Evolutionary conservation across 2,113 vertebrate species (phyloP).

Genomic region (Datnioides undecimradiatus): DNA sequence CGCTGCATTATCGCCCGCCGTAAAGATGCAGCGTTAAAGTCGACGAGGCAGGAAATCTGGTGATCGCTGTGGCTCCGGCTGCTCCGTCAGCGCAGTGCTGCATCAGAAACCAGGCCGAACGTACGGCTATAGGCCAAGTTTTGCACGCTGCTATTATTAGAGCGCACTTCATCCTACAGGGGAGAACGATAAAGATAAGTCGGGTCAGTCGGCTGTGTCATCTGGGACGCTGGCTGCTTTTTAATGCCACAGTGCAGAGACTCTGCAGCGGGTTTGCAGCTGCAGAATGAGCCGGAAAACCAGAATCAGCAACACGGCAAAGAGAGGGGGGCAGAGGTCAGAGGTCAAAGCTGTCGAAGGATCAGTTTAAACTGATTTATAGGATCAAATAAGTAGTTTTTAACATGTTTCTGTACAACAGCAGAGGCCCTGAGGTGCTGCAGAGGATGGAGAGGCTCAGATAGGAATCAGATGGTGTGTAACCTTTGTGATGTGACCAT

Average conservation of each 20-base stretch:
- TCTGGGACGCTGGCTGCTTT: conserved; percentile 43
- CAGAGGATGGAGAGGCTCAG: background rate
- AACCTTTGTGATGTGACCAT: no score
- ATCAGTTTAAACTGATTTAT: background rate
- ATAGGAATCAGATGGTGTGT: background rate
- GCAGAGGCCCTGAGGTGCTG: background rate
- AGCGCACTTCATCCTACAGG: conserved; percentile 52
- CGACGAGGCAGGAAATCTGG: background rate
- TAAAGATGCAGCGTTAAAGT: conserved; percentile 4
- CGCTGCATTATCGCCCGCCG: background rate
- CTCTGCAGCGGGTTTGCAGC: background rate
- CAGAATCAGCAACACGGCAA: background rate
- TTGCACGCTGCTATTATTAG: conserved; percentile 57
- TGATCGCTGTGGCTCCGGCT: background rate
- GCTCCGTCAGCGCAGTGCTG: background rate
- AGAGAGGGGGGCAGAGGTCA: background rate
- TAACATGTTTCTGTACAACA: background rate
- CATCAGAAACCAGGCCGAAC: conserved; percentile 47
- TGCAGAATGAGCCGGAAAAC: background rate
- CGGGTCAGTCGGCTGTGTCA: conserved; percentile 50
- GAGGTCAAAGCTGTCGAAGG: background rate
- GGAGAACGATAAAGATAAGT: conserved; percentile 56
- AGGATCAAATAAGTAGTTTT: background rate
- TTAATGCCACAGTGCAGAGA: conserved; percentile 38
- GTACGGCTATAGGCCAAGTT: conserved; percentile 46